Conservation (phyloP, 1,140 invertebrate genomes). For the Panagrolaimus sp. region DNA sequence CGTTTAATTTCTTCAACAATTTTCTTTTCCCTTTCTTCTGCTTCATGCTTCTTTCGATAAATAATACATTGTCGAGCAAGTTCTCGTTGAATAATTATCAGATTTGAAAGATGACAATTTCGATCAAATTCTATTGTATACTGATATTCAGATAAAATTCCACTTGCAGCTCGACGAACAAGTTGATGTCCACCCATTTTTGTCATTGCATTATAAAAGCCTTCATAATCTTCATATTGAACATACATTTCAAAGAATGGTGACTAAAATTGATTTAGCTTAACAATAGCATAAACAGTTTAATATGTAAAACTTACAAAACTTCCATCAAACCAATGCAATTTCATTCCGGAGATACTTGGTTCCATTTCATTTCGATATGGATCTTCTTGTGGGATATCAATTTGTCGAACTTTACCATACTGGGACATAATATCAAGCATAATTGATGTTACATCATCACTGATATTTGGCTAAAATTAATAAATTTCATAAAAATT, state of each 20-base stretch:
- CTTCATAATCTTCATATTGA: slow-evolving; percentile 8
- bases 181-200: slow-evolving; percentile 1
- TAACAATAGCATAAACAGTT: neutral
- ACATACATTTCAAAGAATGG: slow-evolving; percentile 10
- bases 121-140: neutral
- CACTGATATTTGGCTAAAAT: neutral
- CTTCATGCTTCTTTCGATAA: neutral
- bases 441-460: neutral
- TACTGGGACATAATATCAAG: neutral
- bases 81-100: neutral
- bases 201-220: slow-evolving; percentile 6
- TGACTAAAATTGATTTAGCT: neutral
- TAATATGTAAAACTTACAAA: neutral
- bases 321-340: slow-evolving; percentile 10
- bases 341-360: neutral
- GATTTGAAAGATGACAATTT: neutral
- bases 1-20: neutral
- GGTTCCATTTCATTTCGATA: neutral
- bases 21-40: neutral
- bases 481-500: neutral
- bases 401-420: neutral
- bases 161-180: neutral
- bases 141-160: slow-evolving; percentile 5
- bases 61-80: slow-evolving; percentile 1
- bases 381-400: slow-evolving; percentile 4